phyloP scores from a whole-genome alignment of 2,888 invertebrate species.

The Antheraea yamamai region DNA sequence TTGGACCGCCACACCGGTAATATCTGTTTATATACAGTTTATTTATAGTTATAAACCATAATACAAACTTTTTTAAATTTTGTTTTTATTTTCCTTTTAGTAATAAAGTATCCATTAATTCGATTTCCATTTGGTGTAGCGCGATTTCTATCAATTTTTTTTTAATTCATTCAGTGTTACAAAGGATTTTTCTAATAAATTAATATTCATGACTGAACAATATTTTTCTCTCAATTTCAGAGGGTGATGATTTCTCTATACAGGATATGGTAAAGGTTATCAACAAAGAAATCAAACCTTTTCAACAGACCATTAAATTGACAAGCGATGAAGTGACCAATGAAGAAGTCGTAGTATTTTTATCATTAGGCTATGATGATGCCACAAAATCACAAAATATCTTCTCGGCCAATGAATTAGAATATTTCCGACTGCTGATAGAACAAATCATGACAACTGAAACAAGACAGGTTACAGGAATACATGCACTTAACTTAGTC shows the following conservation, averaged over 20 bases:
- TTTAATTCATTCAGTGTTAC: too few relatives aligned
- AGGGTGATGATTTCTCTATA: conserved; percentile 39
- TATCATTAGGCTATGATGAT: conserved; percentile 65
- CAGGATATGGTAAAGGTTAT: conserved; percentile 58
- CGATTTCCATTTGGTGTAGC: not conserved
- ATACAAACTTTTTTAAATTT: not conserved
- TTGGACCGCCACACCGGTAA: conserved; percentile 49
- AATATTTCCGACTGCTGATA: conserved; percentile 66
- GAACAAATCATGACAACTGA: conserved; percentile 70
- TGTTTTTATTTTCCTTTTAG: not conserved
- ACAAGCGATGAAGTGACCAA: conserved; percentile 63
- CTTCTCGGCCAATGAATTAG: conserved; percentile 62
- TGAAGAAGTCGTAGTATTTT: conserved; percentile 63
- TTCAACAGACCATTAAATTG: conserved; percentile 64
- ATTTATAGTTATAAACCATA: not conserved
- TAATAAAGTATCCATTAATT: not conserved
- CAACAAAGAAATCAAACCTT: conserved; percentile 61
- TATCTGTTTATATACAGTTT: conserved; percentile 20
- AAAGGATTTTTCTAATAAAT: too few relatives aligned
- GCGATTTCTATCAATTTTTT: not conserved
- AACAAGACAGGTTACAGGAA: conserved; percentile 61
- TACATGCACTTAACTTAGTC: conserved; percentile 67
- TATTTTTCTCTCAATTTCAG: conserved; percentile 41
- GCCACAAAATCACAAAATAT: conserved; percentile 67
- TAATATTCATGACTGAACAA: not conserved